Base-by-base conservation (phyloP, 2,888 invertebrate genomes). In the Beris morrisii region DNA sequence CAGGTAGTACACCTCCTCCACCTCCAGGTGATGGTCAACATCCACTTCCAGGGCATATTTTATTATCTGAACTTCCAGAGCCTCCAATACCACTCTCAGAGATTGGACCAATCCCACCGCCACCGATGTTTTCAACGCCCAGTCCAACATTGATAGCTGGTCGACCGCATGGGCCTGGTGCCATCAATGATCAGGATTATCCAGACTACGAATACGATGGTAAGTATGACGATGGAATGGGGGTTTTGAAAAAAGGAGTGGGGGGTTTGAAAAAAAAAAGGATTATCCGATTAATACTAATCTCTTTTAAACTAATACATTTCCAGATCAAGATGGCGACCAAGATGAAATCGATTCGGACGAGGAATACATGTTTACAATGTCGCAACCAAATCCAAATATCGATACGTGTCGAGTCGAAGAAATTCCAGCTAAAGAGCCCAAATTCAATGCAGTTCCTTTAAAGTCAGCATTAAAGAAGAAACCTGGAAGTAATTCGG, bases 51-150 rank as follows among this genome's bases (percentile, higher is more conserved):
- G 84, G 84, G 72, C 84, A 84, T 72, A 85, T 92, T 76, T 87
- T 91, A 84, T 85, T 93, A 74, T 92, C 92, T 73, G 93, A 93
- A 79, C 84, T 94, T 78, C 94, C 94, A 72, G 94, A 94, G 82
- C 94, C 94, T 72, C 94, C 94, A 73, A 94, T 95, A 77, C 93
- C 93, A 65, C 83, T 95, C 71, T 93, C 93, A 72, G 95, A 95
- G 77, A 95, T 95, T 81, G 95, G 95, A 70, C 95, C 94, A 72
- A 93, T 93, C 80, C 92, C 93, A 76, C 95, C 95, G 75, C 95
- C 95, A 76, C 95, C 95, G 73, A 95, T 95, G 95, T 95, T 95
- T 86, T 93, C 93, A 82, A 93, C 93, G 75, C 91, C 91, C 72
- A 91, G 90, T 81, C 91, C 90, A 71, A 85, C 84, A 71, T 82